These are phyloP conservation scores for Lophotriccus pileatus DNA, from an alignment of 2,797 vertebrate species.

Conservation along the genomic window DNA sequence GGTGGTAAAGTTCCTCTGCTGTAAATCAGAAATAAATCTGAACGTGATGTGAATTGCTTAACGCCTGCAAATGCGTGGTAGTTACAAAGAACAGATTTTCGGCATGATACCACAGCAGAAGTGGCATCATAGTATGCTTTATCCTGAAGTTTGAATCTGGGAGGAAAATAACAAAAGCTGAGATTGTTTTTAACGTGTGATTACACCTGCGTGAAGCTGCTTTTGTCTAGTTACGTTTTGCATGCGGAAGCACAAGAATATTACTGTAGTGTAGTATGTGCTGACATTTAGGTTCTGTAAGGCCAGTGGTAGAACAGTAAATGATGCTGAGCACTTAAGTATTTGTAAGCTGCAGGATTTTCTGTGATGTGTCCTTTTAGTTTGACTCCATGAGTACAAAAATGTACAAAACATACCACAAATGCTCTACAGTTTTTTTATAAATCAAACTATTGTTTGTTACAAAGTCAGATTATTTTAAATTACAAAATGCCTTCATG, in stretches of 20 bases:
- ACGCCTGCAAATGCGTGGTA: background rate
- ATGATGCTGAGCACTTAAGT: background rate
- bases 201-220: background rate
- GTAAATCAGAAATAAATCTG: background rate
- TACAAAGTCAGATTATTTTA: background rate
- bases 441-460: background rate
- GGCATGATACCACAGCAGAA: background rate
- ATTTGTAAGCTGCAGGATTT: background rate
- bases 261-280: background rate
- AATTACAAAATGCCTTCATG: background rate
- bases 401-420: fast-evolving
- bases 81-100: background rate
- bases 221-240: background rate
- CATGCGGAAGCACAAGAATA: background rate
- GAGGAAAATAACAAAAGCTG: background rate
- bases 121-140: background rate
- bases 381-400: background rate
- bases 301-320: background rate
- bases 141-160: background rate
- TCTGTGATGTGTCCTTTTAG: background rate
- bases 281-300: background rate
- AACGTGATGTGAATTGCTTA: background rate
- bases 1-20: background rate
- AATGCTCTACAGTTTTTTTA: background rate
- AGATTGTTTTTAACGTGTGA: background rate